A percentile compares a stretch with the other conserved stretches of the same genome.
phyloP scores from a whole-genome alignment of 2,888 invertebrate species.

The Plutella xylostella region DNA sequence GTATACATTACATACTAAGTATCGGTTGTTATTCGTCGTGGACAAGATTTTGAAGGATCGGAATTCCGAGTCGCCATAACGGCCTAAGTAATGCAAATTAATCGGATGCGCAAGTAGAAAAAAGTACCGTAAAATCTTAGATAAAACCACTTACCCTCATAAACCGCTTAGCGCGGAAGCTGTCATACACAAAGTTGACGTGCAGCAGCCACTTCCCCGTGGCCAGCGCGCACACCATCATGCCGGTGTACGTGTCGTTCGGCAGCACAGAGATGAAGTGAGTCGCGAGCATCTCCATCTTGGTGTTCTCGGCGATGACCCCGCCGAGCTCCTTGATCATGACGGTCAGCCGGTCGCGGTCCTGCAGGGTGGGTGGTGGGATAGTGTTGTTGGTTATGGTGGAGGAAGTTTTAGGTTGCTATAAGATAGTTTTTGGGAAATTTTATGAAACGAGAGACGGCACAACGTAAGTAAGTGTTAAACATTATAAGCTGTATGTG shows the following conservation, averaged over 20 bases:
- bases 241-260: constrained; percentile 53
- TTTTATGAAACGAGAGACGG: too few species aligned
- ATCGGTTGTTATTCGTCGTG: too few species aligned
- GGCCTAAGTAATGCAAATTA: too few species aligned
- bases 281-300: constrained; percentile 63
- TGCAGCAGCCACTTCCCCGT: constrained; percentile 60
- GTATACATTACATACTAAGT: too few species aligned
- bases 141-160: constrained; percentile 34
- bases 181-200: constrained; percentile 53
- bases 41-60: too few species aligned
- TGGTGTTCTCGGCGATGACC: constrained; percentile 59
- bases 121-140: background rate
- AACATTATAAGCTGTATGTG: too few species aligned
- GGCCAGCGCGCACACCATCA: constrained; percentile 61
- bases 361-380: constrained; percentile 33
- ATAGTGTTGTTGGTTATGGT: too few species aligned
- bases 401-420: too few species aligned
- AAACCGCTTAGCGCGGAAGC: constrained; percentile 57
- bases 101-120: too few species aligned
- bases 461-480: too few species aligned
- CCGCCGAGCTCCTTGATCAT: constrained; percentile 59
- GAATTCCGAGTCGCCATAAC: too few species aligned
- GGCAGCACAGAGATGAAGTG: constrained; percentile 56
- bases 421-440: too few species aligned
- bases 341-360: constrained; percentile 47